phyloP scores from a whole-genome alignment of 2,797 vertebrate genomes.

The Gouania willdenowi region DNA sequence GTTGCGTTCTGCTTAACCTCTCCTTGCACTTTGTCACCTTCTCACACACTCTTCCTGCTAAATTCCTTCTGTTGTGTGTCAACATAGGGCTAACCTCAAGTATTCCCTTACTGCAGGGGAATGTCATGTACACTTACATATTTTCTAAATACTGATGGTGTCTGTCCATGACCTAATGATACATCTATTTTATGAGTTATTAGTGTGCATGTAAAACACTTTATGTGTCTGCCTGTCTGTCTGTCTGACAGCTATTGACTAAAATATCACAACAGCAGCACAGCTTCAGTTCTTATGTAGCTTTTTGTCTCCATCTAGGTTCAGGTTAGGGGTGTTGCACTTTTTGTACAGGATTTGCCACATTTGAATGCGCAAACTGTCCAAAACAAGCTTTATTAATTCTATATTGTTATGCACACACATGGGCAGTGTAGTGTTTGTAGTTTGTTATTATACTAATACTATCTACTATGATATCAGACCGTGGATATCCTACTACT shows the following conservation, averaged over 20 bases:
- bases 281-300: background rate
- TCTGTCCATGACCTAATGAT: slow-evolving; percentile 54
- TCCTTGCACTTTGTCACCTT: slow-evolving; percentile 23
- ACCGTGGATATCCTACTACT: too few relatives aligned
- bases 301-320: slow-evolving; percentile 37
- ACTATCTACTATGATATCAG: too few relatives aligned
- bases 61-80: slow-evolving; percentile 41
- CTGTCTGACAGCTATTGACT: slow-evolving; percentile 38
- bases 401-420: too few relatives aligned
- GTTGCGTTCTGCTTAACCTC: slow-evolving; percentile 40
- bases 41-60: background rate
- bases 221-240: slow-evolving; percentile 1
- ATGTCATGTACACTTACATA: slow-evolving; percentile 43
- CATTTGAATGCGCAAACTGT: too few relatives aligned
- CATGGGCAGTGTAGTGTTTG: too few relatives aligned
- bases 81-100: slow-evolving; percentile 53
- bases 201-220: slow-evolving; percentile 15
- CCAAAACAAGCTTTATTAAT: too few relatives aligned
- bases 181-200: slow-evolving; percentile 20
- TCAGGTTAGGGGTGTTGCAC: background rate
- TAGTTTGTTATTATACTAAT: too few relatives aligned
- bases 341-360: too few relatives aligned
- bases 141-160: slow-evolving; percentile 70
- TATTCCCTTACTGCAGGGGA: slow-evolving; percentile 31
- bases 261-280: slow-evolving; percentile 54